phyloP scores from a whole-genome alignment of 2,113 vertebrate species.

The Haemorhous mexicanus region DNA sequence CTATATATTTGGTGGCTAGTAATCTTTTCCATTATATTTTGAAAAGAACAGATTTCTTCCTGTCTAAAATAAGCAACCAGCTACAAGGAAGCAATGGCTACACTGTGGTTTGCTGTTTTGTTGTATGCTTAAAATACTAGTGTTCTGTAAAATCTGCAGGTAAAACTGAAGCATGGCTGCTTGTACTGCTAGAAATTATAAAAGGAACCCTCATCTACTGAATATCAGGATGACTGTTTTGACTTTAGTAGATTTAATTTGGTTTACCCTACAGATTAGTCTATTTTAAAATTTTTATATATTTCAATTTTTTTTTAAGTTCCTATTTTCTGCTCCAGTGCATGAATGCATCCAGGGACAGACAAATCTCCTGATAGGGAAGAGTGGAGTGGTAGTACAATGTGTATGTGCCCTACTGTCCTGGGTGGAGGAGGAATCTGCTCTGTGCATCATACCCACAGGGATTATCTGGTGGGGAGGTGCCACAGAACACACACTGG shows the following conservation, averaged over 20 bases:
- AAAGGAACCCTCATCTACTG: not conserved
- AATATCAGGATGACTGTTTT: not conserved
- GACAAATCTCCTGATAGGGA: not conserved
- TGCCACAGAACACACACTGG: not conserved
- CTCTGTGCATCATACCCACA: not conserved
- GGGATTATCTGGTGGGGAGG: not conserved
- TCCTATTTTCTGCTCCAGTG: not conserved
- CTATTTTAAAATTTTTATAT: not conserved
- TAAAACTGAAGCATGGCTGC: not conserved
- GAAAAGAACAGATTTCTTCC: constrained; percentile 37
- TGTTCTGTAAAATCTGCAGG: not conserved
- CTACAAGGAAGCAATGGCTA: constrained; percentile 13
- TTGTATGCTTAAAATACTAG: not conserved
- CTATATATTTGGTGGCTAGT: constrained; percentile 22
- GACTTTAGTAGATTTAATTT: not conserved
- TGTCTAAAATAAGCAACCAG: constrained; percentile 30
- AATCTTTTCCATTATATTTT: constrained; percentile 43
- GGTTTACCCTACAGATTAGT: not conserved
- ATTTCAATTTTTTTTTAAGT: not conserved
- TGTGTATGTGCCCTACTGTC: not conserved
- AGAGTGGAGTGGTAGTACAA: not conserved
- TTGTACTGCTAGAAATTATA: not conserved
- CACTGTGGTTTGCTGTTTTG: not conserved
- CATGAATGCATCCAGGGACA: not conserved
- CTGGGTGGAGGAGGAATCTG: not conserved